Percentiles rank a stretch among this genome's conserved stretches.
Evolutionary conservation across 2,888 invertebrate species (phyloP).

Genomic region (Acronicta alni): DNA sequence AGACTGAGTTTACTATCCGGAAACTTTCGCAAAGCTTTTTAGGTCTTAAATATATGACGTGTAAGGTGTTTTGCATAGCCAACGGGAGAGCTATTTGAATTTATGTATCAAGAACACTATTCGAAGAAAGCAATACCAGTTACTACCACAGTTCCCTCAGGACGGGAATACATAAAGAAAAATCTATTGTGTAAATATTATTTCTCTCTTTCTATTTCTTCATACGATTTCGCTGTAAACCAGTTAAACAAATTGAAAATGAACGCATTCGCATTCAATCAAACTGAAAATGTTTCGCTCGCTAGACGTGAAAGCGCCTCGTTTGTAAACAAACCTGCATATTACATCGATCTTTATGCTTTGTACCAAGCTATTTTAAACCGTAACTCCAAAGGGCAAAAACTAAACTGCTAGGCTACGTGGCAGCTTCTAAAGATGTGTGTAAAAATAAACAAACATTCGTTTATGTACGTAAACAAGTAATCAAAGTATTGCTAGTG

Average conservation of each 20-base stretch:
- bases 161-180: not conserved
- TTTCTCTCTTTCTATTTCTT: not conserved
- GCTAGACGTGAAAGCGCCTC: slow-evolving; percentile 39
- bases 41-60: not conserved
- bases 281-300: slow-evolving; percentile 38
- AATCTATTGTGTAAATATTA: not conserved
- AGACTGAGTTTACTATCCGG: too few relatives aligned
- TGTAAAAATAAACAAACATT: slow-evolving; percentile 29
- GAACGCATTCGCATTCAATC: slow-evolving; percentile 44
- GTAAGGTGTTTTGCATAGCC: slow-evolving; percentile 15
- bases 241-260: slow-evolving; percentile 27
- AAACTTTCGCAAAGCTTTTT: not conserved
- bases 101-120: slow-evolving; percentile 20
- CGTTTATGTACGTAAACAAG: slow-evolving; percentile 23
- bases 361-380: slow-evolving; percentile 9
- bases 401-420: not conserved
- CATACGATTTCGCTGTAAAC: not conserved
- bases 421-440: slow-evolving; percentile 11
- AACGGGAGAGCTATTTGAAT: slow-evolving; percentile 18
- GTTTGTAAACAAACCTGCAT: slow-evolving; percentile 44
- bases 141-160: slow-evolving; percentile 2
- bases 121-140: not conserved
- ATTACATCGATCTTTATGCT: slow-evolving; percentile 14
- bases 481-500: slow-evolving; percentile 23
- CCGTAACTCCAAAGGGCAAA: slow-evolving; percentile 10